Evolutionary conservation across 30 jellyfish, hydroid and myxozoan species (phyloP).

Genomic region (Pelagia noctiluca): DNA sequence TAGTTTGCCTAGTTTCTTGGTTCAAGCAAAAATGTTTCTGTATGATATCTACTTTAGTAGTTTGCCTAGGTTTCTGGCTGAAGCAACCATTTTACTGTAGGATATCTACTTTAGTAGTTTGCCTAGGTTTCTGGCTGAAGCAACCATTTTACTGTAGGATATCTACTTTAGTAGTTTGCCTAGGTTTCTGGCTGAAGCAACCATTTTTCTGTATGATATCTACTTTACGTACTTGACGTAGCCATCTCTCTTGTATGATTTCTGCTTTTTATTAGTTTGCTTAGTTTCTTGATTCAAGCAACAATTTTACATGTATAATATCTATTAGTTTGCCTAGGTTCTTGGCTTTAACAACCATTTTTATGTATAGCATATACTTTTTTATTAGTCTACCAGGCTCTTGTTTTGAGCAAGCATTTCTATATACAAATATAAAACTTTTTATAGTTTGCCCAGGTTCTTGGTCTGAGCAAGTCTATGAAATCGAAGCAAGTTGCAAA

Average conservation of each 20-base stretch:
- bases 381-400: background rate
- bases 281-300: background rate
- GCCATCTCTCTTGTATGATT: background rate
- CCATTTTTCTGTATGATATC: too few relatives aligned
- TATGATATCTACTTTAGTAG: background rate
- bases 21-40: background rate
- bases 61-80: constrained; percentile 80
- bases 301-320: background rate
- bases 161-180: constrained; percentile 49
- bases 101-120: constrained; percentile 23
- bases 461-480: constrained; percentile 59
- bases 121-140: constrained; percentile 79
- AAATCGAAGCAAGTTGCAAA: constrained; percentile 7
- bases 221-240: too few relatives aligned
- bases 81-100: constrained; percentile 9
- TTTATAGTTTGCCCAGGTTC: constrained; percentile 70
- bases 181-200: constrained; percentile 66
- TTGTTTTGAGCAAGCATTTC: background rate
- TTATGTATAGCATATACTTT: background rate
- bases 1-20: background rate
- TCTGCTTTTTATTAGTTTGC: background rate
- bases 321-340: too few relatives aligned
- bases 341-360: background rate
- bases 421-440: background rate
- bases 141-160: background rate